Evolutionary conservation across 1,140 invertebrate species (phyloP).

Genomic region (Tyrophagus putrescentiae): DNA sequence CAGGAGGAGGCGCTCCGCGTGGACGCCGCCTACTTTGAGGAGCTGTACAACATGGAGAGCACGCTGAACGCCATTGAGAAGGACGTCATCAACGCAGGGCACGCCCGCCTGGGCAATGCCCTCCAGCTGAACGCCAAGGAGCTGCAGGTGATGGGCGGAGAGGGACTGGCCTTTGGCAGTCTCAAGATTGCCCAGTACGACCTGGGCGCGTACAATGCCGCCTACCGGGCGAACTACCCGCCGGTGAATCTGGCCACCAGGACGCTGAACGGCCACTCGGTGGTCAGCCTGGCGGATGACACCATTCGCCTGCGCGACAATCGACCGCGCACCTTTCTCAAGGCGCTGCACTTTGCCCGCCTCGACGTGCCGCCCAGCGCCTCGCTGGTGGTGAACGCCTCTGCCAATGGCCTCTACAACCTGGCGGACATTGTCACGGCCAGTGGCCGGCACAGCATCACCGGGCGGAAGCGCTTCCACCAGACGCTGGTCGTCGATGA

Average conservation of each 20-base stretch:
- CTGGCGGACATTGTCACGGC: not conserved
- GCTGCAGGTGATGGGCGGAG: not conserved
- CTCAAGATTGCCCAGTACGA: too few relatives aligned
- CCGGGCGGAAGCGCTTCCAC: not conserved
- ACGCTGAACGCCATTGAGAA: not conserved
- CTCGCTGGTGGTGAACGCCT: not conserved
- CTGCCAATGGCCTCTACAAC: not conserved
- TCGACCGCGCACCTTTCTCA: not conserved
- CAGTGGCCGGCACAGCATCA: not conserved
- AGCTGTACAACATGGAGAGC: not conserved
- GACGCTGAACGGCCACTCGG: not conserved
- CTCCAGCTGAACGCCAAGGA: not conserved
- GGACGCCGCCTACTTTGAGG: not conserved
- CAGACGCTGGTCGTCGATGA: slow-evolving; percentile 3
- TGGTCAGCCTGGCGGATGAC: not conserved
- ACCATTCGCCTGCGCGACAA: not conserved
- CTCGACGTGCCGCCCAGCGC: not conserved
- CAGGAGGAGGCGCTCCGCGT: not conserved
- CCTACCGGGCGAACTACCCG: not conserved
- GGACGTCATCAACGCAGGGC: not conserved
- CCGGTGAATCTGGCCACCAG: not conserved
- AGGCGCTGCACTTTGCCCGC: not conserved
- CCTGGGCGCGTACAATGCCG: too few relatives aligned
- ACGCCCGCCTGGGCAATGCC: not conserved
- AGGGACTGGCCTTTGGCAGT: too few relatives aligned